A percentile compares a stretch with the other conserved stretches of the same genome.
phyloP scores from a whole-genome alignment of 37 sponge, comb jelly and placozoan species.

The Geodia barretti region DNA sequence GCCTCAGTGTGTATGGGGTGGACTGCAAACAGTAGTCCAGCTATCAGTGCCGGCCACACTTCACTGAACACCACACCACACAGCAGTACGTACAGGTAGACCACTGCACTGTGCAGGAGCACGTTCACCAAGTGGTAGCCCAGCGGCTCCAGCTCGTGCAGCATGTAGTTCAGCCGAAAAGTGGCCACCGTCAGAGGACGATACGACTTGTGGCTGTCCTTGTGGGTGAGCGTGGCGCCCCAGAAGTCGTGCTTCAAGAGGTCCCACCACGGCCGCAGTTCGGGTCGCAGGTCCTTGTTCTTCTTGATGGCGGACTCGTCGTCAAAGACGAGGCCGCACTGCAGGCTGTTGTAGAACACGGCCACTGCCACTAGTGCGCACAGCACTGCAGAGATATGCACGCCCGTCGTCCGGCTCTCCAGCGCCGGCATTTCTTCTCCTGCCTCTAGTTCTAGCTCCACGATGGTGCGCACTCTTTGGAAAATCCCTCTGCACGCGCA shows the following conservation, averaged over 20 bases:
- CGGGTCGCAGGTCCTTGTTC: constrained; percentile 79
- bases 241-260: constrained; percentile 86
- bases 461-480: neutral
- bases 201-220: constrained; percentile 86
- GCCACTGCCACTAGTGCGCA: constrained; percentile 36
- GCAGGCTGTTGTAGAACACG: constrained; percentile 69
- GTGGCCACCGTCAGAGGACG: constrained; percentile 87
- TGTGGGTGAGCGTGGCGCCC: constrained; percentile 77
- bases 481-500: neutral
- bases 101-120: constrained; percentile 79
- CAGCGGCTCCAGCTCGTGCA: constrained; percentile 79
- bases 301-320: constrained; percentile 80
- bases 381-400: neutral
- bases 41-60: constrained; percentile 62
- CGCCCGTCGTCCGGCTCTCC: neutral
- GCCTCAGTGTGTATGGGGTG: constrained; percentile 75
- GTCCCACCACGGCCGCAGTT: constrained; percentile 48
- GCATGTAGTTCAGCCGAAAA: constrained; percentile 85
- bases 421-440: neutral
- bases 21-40: constrained; percentile 72
- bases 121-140: constrained; percentile 94
- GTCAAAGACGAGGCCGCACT: constrained; percentile 79
- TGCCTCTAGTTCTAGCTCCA: neutral
- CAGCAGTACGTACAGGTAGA: constrained; percentile 70
- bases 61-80: constrained; percentile 49